These are phyloP conservation scores for Berghia stephanieae DNA, from an alignment of 1,140 invertebrate genomes.

Conservation along the genomic window DNA sequence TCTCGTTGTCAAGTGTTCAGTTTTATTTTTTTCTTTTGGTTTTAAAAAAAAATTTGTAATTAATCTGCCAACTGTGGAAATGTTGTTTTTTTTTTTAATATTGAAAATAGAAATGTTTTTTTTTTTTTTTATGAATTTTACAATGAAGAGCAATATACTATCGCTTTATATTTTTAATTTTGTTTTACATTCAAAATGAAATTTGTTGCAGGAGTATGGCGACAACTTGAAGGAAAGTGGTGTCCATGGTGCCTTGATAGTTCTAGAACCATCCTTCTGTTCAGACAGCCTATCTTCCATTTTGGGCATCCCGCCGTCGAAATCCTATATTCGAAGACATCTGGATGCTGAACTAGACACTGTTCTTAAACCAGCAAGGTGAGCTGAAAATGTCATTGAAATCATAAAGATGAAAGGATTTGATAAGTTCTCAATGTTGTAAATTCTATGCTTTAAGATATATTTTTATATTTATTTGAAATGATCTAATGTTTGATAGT, in stretches of 20 bases:
- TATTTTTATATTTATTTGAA: background rate
- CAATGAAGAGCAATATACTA: background rate
- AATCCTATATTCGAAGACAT: conserved; percentile 91
- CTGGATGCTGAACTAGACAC: conserved; percentile 88
- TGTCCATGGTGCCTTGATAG: conserved; percentile 90
- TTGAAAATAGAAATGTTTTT: background rate
- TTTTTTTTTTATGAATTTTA: background rate
- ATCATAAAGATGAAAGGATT: background rate
- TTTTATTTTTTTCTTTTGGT: background rate
- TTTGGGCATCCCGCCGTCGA: conserved; percentile 89
- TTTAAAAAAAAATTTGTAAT: background rate
- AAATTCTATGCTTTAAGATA: background rate
- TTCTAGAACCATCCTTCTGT: conserved; percentile 89
- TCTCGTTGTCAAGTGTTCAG: no score
- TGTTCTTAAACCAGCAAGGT: conserved; percentile 90
- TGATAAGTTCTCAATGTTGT: background rate
- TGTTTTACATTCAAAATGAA: background rate
- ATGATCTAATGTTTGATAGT: background rate
- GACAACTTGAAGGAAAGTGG: conserved; percentile 95
- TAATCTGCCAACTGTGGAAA: background rate
- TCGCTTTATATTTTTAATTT: background rate
- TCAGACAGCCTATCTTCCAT: conserved; percentile 94
- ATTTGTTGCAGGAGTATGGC: conserved; percentile 78
- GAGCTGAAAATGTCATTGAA: conserved; percentile 25
- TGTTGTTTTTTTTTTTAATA: background rate